Conservation (phyloP, 2,888 invertebrate species). For the Electrophaes corylata region DNA sequence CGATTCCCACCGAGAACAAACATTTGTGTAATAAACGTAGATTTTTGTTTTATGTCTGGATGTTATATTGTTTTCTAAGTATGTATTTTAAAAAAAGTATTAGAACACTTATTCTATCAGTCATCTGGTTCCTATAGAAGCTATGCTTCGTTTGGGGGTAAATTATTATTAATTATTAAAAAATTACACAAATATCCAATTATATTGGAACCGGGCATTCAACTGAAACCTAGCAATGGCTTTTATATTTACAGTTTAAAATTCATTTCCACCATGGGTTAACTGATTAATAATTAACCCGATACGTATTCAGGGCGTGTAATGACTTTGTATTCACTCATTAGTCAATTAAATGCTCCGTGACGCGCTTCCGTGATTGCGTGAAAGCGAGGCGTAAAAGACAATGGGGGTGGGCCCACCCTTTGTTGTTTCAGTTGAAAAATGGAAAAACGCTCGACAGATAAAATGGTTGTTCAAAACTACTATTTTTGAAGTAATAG, state of each 20-base stretch:
- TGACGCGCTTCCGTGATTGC: slow-evolving; percentile 14
- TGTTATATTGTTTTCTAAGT: too few species aligned
- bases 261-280: not conserved
- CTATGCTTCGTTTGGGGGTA: too few species aligned
- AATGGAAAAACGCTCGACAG: not conserved
- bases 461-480: not conserved
- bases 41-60: too few species aligned
- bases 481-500: not conserved
- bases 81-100: too few species aligned
- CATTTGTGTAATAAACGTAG: too few species aligned
- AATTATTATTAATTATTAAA: too few species aligned
- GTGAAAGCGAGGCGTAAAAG: not conserved
- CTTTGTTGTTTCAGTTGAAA: slow-evolving; percentile 12
- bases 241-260: not conserved
- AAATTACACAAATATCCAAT: too few species aligned
- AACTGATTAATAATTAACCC: slow-evolving; percentile 1
- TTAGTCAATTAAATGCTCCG: slow-evolving; percentile 19
- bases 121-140: too few species aligned
- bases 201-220: too few species aligned
- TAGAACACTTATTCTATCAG: too few species aligned
- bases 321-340: slow-evolving; percentile 10
- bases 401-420: not conserved
- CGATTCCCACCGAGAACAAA: too few species aligned
- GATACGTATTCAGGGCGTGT: slow-evolving; percentile 2
- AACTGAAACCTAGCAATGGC: too few species aligned